These are phyloP conservation scores for Leptogaster cylindrica DNA, from an alignment of 2,888 invertebrate species.

Conservation along the genomic window DNA sequence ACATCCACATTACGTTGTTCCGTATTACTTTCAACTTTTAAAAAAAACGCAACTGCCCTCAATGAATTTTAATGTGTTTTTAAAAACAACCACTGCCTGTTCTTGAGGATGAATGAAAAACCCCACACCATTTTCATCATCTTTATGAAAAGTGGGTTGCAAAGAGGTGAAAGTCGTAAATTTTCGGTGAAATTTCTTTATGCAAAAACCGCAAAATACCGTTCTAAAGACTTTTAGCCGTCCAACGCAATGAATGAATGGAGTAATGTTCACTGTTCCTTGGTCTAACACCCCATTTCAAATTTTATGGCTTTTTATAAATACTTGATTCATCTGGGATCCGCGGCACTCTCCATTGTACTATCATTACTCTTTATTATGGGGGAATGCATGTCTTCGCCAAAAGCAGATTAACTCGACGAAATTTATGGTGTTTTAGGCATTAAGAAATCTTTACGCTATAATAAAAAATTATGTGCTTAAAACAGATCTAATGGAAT, in stretches of 20 bases:
- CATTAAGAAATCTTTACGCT: conserved; percentile 47
- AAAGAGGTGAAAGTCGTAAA: conserved; percentile 46
- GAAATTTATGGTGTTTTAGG: conserved; percentile 44
- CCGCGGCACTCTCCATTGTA: conserved; percentile 44
- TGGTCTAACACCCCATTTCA: conserved; percentile 46
- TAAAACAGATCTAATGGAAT: not conserved
- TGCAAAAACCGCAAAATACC: conserved; percentile 44
- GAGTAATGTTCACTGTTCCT: conserved; percentile 37
- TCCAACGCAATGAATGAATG: conserved; percentile 31
- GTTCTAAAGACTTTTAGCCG: conserved; percentile 42
- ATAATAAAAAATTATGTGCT: conserved; percentile 46
- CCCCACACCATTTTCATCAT: not conserved
- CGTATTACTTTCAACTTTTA: not conserved
- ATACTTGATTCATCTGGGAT: conserved; percentile 46
- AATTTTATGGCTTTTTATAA: conserved; percentile 48
- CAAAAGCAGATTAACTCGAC: conserved; percentile 46
- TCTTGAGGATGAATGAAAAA: not conserved
- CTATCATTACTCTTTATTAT: conserved; percentile 48
- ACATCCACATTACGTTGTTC: not conserved
- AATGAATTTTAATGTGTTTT: conserved; percentile 13
- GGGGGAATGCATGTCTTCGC: conserved; percentile 46
- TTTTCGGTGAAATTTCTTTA: conserved; percentile 44
- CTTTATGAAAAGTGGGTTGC: conserved; percentile 21
- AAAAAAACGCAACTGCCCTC: not conserved
- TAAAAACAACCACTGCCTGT: not conserved